Evolutionary conservation across 2,113 vertebrate genomes (phyloP).

Genomic region (Tapirus terrestris): DNA sequence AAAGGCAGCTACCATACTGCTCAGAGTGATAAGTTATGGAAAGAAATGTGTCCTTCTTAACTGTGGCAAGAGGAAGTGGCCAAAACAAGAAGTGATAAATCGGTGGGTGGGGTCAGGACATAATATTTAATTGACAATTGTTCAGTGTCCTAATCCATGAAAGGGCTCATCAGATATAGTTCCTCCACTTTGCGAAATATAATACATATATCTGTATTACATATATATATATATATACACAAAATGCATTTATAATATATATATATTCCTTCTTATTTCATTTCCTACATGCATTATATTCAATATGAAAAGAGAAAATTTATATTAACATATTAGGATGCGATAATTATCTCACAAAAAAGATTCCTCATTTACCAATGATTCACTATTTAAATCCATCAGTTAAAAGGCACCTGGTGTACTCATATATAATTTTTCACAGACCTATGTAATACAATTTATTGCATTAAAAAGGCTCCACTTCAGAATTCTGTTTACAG

Average conservation of each 20-base stretch:
- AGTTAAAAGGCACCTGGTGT: background rate
- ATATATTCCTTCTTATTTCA: background rate
- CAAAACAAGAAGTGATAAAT: background rate
- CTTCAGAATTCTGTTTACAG: background rate
- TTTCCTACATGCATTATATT: background rate
- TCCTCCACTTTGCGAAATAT: background rate
- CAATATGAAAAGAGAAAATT: background rate
- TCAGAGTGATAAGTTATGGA: background rate
- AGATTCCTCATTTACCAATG: background rate
- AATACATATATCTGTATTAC: background rate
- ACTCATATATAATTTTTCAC: background rate
- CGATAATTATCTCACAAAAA: conserved; percentile 11
- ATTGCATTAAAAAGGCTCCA: background rate
- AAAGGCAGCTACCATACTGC: background rate
- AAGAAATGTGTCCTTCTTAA: background rate
- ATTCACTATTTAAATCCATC: background rate
- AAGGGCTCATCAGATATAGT: background rate
- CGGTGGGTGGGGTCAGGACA: background rate
- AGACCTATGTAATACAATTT: background rate
- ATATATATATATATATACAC: too few relatives aligned
- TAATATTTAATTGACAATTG: background rate
- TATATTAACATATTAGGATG: background rate
- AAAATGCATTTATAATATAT: too few relatives aligned
- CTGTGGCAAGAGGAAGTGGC: background rate
- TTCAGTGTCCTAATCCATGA: background rate